Evolutionary conservation across 2,888 invertebrate genomes (phyloP), one percentile per base, ranked within the genome.

Genomic region (Axea sp.): DNA sequence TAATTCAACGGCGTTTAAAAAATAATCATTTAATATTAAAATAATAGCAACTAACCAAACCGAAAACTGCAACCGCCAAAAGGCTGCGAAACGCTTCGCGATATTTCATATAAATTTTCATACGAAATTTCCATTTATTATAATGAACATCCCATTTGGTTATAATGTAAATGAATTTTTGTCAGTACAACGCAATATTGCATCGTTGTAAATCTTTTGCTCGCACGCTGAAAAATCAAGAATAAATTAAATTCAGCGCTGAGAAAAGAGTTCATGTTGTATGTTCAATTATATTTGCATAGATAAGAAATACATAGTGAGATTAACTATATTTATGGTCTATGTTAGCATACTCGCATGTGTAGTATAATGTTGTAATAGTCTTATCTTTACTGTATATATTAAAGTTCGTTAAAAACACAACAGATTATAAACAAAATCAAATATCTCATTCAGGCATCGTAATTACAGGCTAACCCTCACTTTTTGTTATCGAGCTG

Each of bases 231-330:
- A 75, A 75, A 75, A 75, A 75, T 75, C 59, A 39, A 41, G 75
- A 72, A 75, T 75, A 75, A 75, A 75, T 75, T 62, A 62, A 64
- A 75, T 62, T 39, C 68, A 37, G 43, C 47, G 68, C 72, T 64
- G 75, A 68, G 75, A 75, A 75, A 75, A 75, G 75, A 75, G 72
- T 75, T 75, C 72, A 68, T 64, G 75, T 75, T 75, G 75, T 72
- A 72, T 75, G 75, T 75, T 75, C 75, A 75, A 75, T 75, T 75
- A 72, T 75, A 75, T 75, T 75, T 75, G 75, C 75, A 75, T 75
- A 75, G 75, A 75, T 75, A 75, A 75, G 75, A 75, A 75, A 75
- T 75, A 75, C 75, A 75, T 68, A 75, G 72, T 68, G 72, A 72
- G 75, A 72, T 75, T 75, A 75, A 75, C 75, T 75, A 75, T 75